Base-by-base conservation (phyloP, 1,140 invertebrate genomes). In the Zophobas atratus region DNA sequence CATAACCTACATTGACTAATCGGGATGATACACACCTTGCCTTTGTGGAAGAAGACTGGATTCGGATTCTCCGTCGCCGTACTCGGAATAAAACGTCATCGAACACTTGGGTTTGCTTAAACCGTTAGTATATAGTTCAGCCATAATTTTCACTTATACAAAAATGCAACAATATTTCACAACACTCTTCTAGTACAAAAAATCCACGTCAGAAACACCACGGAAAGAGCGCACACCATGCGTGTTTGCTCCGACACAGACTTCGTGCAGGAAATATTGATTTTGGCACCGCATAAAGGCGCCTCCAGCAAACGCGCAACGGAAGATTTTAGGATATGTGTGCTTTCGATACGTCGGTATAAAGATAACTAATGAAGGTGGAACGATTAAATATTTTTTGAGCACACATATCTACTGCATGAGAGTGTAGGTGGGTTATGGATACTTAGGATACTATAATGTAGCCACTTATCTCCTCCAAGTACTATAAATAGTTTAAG, bases 11-110 rank as follows among this genome's bases (percentile, higher is more conserved):
- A 41, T n/a, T 51, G 4, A 20, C 3, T 46, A 46, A 4, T 35
- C 6, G 36, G 39, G 8, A 35, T 39, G 57, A 56, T 57, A 81
- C 75, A 80, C 20, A 83, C 82, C 82, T 20, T 73, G 72, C 75
- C 82, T 82, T 60, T 79, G 77, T 77, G 81, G 76, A 32, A 81
- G 67, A 48, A 81, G 70, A 46, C 70, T 53, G 39, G 46, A 20
- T 70, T 78, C 76, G 5, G 67, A 51, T 43, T 82, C 79, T 32
- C 63, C 75, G 20, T 80, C 81, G 6, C 51, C 79, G 51, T 51
- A 75, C 34, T 81, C 77, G 1, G 75, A 57, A 72, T 80, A 80
- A 76, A 82, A 80, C 8, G 67, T 73, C 71, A 81, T 55, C 2
- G 70, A 53, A 46, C 53, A 70, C 55, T 78, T 76, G 3, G 67